Conservation (phyloP, 2,888 invertebrate species). For the Tupiocoris notatus region DNA sequence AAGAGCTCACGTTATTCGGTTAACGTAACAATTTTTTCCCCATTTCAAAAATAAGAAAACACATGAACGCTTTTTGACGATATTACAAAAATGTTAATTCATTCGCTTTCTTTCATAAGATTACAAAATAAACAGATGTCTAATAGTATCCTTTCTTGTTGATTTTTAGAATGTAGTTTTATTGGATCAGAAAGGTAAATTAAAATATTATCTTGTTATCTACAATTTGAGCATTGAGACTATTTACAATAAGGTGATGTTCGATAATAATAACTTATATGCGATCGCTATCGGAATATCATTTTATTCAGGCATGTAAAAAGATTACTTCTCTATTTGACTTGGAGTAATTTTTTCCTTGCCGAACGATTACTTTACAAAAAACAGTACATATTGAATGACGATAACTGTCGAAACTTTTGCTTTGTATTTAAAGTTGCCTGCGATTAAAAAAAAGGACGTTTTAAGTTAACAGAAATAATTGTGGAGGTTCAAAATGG, state of each 20-base stretch:
- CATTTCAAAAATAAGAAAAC: not conserved
- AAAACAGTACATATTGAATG: not conserved
- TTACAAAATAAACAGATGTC: not conserved
- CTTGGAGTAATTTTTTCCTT: slow-evolving; percentile 30
- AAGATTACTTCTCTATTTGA: slow-evolving; percentile 27
- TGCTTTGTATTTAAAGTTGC: not conserved
- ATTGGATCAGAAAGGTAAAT: slow-evolving; percentile 36
- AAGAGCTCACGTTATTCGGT: not conserved
- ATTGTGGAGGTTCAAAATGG: too few relatives aligned
- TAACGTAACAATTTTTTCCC: not conserved
- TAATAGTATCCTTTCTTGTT: slow-evolving; percentile 1
- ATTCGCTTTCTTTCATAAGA: not conserved
- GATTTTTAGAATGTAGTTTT: slow-evolving; percentile 39
- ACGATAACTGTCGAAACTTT: not conserved
- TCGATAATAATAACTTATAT: slow-evolving; percentile 32
- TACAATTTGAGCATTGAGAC: slow-evolving; percentile 47
- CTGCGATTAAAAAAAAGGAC: not conserved
- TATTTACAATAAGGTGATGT: slow-evolving; percentile 44
- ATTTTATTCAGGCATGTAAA: slow-evolving; percentile 15
- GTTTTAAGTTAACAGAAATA: not conserved
- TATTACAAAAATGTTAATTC: not conserved
- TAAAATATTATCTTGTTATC: slow-evolving; percentile 34
- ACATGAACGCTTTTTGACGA: not conserved
- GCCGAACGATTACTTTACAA: slow-evolving; percentile 4
- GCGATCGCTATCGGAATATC: slow-evolving; percentile 32